These are phyloP conservation scores for Ranitomeya imitator DNA, from an alignment of 2,113 vertebrate species.

Conservation along the genomic window DNA sequence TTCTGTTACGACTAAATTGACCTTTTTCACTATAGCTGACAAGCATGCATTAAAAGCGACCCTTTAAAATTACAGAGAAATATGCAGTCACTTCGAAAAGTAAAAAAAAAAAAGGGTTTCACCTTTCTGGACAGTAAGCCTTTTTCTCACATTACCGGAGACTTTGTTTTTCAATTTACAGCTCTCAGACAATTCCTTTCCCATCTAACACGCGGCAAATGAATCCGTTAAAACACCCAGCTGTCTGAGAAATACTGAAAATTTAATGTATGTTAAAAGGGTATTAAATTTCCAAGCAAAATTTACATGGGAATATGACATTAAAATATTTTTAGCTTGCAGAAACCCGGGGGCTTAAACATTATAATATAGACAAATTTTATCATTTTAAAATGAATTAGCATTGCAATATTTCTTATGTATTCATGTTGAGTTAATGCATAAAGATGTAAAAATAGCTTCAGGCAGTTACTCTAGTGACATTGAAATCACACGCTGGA, in stretches of 20 bases:
- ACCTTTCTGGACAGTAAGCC: constrained; percentile 54
- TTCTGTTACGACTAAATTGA: neutral
- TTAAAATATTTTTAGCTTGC: constrained; percentile 63
- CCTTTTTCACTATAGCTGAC: constrained; percentile 46
- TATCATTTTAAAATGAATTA: constrained; percentile 64
- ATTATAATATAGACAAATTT: constrained; percentile 60
- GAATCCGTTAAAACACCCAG: constrained; percentile 55
- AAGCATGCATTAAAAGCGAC: constrained; percentile 52
- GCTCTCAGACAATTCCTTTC: constrained; percentile 50
- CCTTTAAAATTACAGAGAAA: constrained; percentile 51
- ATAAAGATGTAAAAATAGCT: constrained; percentile 67
- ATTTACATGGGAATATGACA: constrained; percentile 62
- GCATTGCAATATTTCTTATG: constrained; percentile 61
- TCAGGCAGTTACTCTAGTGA: constrained; percentile 67
- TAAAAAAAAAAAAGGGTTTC: constrained; percentile 10
- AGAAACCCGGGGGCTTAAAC: constrained; percentile 61
- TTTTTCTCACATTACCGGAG: constrained; percentile 52
- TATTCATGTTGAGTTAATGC: constrained; percentile 62
- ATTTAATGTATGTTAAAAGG: constrained; percentile 66
- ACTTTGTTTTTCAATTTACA: constrained; percentile 58
- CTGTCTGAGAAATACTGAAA: constrained; percentile 61
- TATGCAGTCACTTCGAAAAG: constrained; percentile 4
- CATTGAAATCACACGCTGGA: constrained; percentile 70
- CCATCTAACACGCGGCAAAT: neutral
- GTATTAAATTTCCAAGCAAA: constrained; percentile 62